Conservation (phyloP, 2,113 vertebrate species). For the Ciconia stormi region DNA sequence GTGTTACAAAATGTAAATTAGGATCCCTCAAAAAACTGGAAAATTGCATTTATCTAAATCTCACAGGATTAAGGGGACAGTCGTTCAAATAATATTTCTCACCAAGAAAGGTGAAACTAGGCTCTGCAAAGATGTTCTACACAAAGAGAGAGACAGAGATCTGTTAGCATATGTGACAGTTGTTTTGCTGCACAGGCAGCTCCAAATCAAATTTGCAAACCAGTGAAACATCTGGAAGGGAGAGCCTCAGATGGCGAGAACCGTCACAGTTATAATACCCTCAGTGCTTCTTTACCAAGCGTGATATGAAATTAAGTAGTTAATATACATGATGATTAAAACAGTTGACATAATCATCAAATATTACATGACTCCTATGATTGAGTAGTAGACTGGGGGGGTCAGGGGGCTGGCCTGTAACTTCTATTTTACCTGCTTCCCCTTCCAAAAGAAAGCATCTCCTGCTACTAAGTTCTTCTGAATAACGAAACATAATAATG, state of each 20-base stretch:
- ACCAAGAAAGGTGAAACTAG: background rate
- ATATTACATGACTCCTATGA: background rate
- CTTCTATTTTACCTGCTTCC: background rate
- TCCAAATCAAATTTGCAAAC: background rate
- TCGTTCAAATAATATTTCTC: background rate
- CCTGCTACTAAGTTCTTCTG: background rate
- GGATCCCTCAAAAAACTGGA: slow-evolving; percentile 1
- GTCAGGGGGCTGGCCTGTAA: background rate
- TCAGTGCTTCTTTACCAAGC: background rate
- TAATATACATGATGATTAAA: background rate
- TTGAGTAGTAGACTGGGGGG: background rate
- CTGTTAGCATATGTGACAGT: background rate
- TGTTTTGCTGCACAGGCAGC: background rate
- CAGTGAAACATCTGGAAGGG: slow-evolving; percentile 26
- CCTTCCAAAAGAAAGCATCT: background rate
- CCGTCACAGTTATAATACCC: background rate
- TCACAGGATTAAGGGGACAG: background rate
- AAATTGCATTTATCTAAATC: background rate
- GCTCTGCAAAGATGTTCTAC: background rate
- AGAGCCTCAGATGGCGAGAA: slow-evolving; percentile 1
- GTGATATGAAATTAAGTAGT: background rate
- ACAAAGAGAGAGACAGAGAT: background rate
- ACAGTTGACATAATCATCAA: background rate
- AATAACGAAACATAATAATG: background rate
- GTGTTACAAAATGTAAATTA: slow-evolving; percentile 35